A percentile compares a stretch with the other conserved stretches of the same genome.
Conservation (phyloP, 2,113 vertebrate species). For the Cichladusa arquata region DNA sequence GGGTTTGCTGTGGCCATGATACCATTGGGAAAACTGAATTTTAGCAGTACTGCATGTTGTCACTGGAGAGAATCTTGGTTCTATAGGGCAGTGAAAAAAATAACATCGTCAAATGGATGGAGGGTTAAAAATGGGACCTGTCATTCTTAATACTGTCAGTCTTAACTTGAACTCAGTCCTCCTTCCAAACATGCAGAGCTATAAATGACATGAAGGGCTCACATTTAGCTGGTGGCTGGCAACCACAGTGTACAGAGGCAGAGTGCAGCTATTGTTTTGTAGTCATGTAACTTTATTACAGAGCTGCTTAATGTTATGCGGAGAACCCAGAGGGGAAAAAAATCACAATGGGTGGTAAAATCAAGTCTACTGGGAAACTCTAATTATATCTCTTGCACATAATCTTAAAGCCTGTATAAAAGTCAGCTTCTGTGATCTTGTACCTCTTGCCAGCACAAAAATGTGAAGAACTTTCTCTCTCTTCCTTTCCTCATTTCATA, state of each 20-base stretch:
- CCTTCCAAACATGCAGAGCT: not conserved
- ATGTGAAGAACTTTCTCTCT: not conserved
- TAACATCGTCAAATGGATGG: not conserved
- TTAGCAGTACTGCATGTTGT: not conserved
- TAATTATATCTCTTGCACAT: not conserved
- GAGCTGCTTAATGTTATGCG: not conserved
- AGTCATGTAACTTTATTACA: not conserved
- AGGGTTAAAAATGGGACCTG: not conserved
- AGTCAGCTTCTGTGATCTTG: not conserved
- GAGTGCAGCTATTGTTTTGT: not conserved
- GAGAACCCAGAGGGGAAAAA: not conserved
- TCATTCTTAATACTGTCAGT: not conserved
- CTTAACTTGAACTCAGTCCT: not conserved
- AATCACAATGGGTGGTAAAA: not conserved
- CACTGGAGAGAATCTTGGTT: not conserved
- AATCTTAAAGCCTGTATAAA: not conserved
- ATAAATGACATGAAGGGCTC: not conserved
- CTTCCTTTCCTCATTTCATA: not conserved
- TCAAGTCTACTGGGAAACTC: not conserved
- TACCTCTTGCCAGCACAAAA: not conserved
- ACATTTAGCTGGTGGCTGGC: not conserved
- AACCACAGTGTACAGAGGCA: not conserved
- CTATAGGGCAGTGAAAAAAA: not conserved
- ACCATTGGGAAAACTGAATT: not conserved
- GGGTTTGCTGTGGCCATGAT: not conserved